Evolutionary conservation across 2,888 invertebrate genomes (phyloP).

Genomic region (Unio delphinus): DNA sequence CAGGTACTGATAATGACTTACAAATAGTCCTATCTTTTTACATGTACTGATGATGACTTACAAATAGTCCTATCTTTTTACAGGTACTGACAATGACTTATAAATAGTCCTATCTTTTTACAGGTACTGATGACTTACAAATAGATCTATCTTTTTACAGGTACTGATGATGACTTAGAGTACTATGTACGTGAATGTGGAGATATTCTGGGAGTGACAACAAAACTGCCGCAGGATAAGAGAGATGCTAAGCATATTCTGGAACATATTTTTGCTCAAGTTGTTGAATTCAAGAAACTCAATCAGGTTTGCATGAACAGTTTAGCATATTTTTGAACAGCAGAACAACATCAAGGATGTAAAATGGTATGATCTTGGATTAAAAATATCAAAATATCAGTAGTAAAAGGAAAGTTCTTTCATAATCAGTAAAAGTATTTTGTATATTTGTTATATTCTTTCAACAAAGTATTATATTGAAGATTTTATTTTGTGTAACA

Average conservation of each 20-base stretch:
- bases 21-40: background rate
- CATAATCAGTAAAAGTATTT: no score
- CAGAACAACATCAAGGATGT: background rate
- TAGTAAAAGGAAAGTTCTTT: no score
- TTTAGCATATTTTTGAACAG: no score
- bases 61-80: background rate
- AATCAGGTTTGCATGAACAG: constrained; percentile 66
- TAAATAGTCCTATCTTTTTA: background rate
- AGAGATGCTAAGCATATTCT: constrained; percentile 78
- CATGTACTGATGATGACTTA: background rate
- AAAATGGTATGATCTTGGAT: background rate
- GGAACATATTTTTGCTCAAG: constrained; percentile 83
- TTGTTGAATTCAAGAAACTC: constrained; percentile 86
- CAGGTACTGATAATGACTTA: constrained; percentile 83
- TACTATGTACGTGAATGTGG: constrained; percentile 93
- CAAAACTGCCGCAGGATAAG: constrained; percentile 69
- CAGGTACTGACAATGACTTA: background rate
- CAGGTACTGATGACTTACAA: background rate
- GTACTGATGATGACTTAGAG: constrained; percentile 86
- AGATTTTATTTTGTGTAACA: background rate
- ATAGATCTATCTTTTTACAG: constrained; percentile 44
- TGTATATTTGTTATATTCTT: background rate
- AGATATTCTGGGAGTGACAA: constrained; percentile 80
- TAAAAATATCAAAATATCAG: background rate
- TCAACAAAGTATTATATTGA: background rate